Conservation (phyloP, 2,113 vertebrate genomes). For the Callipepla squamata region DNA sequence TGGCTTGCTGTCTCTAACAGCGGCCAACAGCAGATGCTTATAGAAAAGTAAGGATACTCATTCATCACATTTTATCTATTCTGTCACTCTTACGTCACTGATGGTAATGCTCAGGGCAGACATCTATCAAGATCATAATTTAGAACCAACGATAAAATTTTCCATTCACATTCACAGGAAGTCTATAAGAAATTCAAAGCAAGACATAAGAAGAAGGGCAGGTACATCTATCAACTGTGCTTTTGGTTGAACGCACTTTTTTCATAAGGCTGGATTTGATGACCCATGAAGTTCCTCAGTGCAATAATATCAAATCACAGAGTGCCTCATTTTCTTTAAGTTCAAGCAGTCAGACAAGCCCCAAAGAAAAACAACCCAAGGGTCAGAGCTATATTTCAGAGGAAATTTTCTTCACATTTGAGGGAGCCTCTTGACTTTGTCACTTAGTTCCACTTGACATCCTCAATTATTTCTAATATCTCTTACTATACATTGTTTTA, state of each 20-base stretch:
- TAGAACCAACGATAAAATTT: slow-evolving; percentile 18
- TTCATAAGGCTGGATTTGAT: slow-evolving; percentile 32
- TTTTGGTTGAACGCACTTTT: neutral
- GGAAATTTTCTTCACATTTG: slow-evolving; percentile 1
- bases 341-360: slow-evolving; percentile 1
- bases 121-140: neutral
- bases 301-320: slow-evolving; percentile 20
- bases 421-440: neutral
- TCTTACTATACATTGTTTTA: neutral
- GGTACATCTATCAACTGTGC: slow-evolving; percentile 27
- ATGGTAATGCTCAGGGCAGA: slow-evolving; percentile 1
- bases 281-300: slow-evolving; percentile 41
- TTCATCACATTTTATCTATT: slow-evolving; percentile 42
- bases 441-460: neutral
- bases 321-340: slow-evolving; percentile 20
- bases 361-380: slow-evolving; percentile 31
- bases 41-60: neutral
- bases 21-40: neutral
- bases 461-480: neutral
- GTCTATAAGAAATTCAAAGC: neutral
- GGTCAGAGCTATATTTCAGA: neutral
- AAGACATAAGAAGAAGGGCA: slow-evolving; percentile 35
- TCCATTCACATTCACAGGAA: slow-evolving; percentile 44
- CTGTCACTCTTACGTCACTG: neutral
- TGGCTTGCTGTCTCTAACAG: neutral